Evolutionary conservation across 2,113 vertebrate genomes (phyloP).

Genomic region (Apodemus sylvaticus): DNA sequence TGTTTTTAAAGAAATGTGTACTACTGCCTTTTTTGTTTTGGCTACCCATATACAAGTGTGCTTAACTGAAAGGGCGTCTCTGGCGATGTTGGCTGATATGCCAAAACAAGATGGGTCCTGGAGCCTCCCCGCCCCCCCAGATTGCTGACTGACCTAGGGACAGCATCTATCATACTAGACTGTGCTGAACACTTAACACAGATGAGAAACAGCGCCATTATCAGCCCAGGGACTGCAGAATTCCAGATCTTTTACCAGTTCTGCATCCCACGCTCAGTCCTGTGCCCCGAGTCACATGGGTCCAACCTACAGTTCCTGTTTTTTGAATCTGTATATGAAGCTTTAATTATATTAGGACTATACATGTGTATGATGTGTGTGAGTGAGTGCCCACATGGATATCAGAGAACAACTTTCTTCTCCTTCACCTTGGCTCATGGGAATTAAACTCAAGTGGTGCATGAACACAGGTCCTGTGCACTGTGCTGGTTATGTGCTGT

Average conservation of each 20-base stretch:
- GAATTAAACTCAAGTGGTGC: neutral
- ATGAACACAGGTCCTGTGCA: neutral
- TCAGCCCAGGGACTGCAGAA: neutral
- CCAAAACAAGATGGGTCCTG: accelerated
- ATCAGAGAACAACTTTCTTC: neutral
- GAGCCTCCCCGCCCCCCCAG: neutral
- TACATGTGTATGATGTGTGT: neutral
- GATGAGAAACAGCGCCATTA: accelerated
- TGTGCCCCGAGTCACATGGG: neutral
- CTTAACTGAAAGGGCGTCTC: neutral
- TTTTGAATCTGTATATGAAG: neutral
- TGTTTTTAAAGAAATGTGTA: too few relatives aligned
- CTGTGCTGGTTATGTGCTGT: neutral
- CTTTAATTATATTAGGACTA: neutral
- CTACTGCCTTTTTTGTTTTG: too few relatives aligned
- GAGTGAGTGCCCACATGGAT: neutral
- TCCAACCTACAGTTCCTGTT: neutral
- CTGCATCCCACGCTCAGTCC: neutral
- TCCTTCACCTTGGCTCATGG: neutral
- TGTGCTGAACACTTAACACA: accelerated
- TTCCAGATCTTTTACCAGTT: too few relatives aligned
- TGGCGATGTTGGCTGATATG: too few relatives aligned
- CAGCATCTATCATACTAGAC: neutral
- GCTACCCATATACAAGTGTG: neutral
- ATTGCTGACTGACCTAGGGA: neutral